Base-by-base conservation (phyloP, 2,888 invertebrate species). In the Phyllotreta striolata region DNA sequence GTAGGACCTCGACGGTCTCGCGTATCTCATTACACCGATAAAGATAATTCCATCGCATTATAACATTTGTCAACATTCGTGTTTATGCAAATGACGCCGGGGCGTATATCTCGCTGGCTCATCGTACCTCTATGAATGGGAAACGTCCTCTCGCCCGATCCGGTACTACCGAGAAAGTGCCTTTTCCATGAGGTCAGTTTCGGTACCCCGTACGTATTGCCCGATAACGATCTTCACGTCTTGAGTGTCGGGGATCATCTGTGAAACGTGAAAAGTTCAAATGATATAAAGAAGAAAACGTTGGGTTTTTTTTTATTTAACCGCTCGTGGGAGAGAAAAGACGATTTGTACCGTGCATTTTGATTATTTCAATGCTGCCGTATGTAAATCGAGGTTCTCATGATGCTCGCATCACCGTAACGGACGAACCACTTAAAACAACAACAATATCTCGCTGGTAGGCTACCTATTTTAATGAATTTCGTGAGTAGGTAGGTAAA, bases 181-280 rank as follows among this genome's bases (percentile, higher is more conserved):
- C 49, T 13, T 54, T 58, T 58, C 4, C 24, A 24, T 63, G 63
- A 62, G 61, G 55, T 52, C 39, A 62, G 39, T 62, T 67, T 66
- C 63, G 55, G 56, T 62, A 37, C 14, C 39, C 24, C 24, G 24
- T 24, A 24, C 56, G 64, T 59, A 43, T 24, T 10, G 2, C n/a
- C 46, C 24, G 72, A 72, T 72, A 72, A 69, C 62, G 46, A 71
- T 70, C 71, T 68, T 67, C 71, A 71, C 71, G 71, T 72, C 68
- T 54, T 55, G 67, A 68, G 66, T 70, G 68, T 66, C 63, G 63
- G 64, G 69, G 73, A 71, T 73, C 66, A 71, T 71, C 72, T 67
- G 52, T 64, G 69, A 71, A 70, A 72, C 70, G 74, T 71, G 70
- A 66, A 72, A 71, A 73, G 73, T 73, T 73, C 73, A 74, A 72